Conservation (phyloP, 2,888 invertebrate genomes). For the Heliconius ethilla region DNA sequence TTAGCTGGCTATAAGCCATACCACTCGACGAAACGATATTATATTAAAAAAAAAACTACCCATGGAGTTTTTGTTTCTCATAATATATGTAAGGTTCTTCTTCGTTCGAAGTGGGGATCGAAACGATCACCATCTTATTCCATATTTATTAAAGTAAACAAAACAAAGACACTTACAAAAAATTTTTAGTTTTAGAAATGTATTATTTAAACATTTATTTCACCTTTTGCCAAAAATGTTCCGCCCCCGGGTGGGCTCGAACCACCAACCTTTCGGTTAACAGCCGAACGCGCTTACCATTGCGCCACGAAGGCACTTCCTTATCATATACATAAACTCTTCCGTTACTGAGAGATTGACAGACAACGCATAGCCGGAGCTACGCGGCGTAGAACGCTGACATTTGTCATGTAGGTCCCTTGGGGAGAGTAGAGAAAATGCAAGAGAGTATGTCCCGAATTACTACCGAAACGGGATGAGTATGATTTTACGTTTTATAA, state of each 20-base stretch:
- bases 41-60: neutral
- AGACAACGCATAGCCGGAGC: too few relatives aligned
- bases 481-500: too few relatives aligned
- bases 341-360: too few relatives aligned
- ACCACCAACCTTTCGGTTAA: constrained; percentile 99
- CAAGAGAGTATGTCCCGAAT: too few relatives aligned
- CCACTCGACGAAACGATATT: neutral
- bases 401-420: too few relatives aligned
- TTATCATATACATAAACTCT: neutral
- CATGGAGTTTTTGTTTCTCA: too few relatives aligned
- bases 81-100: neutral
- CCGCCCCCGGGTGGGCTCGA: constrained; percentile 97
- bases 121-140: neutral
- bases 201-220: too few relatives aligned
- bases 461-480: too few relatives aligned
- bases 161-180: neutral
- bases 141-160: neutral
- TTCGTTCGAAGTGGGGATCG: too few relatives aligned
- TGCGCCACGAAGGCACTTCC: constrained; percentile 25
- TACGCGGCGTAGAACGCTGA: too few relatives aligned
- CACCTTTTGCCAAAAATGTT: neutral
- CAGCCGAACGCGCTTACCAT: constrained; percentile 95
- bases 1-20: neutral
- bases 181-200: too few relatives aligned
- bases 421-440: too few relatives aligned